phyloP scores from a whole-genome alignment of 2,113 vertebrate genomes.

The Nannobrachium achirus region DNA sequence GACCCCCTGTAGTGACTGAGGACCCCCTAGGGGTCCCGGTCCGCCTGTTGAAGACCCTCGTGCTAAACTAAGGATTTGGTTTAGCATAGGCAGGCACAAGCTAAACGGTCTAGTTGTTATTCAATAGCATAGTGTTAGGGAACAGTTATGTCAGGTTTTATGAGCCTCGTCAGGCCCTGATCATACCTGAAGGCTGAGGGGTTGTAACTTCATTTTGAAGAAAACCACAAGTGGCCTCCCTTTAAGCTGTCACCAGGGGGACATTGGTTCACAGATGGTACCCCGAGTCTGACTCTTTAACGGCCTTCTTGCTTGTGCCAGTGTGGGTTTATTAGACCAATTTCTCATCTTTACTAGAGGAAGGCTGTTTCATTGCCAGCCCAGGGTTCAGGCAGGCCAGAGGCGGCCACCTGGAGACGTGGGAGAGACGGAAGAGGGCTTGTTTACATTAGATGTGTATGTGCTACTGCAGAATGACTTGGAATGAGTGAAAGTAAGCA shows the following conservation, averaged over 20 bases:
- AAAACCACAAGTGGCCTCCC: neutral
- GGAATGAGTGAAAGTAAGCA: neutral
- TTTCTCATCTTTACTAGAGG: neutral
- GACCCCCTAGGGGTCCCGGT: too few species aligned
- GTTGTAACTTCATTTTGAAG: slow-evolving; percentile 5
- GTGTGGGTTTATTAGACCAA: neutral
- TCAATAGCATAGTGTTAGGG: neutral
- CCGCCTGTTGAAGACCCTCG: too few species aligned
- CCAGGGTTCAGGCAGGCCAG: neutral
- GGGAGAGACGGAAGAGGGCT: neutral
- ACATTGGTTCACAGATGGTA: neutral
- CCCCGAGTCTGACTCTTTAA: neutral
- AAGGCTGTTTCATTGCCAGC: neutral
- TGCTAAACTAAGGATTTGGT: too few species aligned
- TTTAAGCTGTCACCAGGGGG: neutral
- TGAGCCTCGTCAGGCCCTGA: neutral
- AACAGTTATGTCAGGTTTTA: neutral
- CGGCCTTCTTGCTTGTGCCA: neutral
- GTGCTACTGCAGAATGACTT: neutral
- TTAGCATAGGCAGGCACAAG: too few species aligned
- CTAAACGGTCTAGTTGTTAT: neutral
- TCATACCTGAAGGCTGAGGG: neutral
- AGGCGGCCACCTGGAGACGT: neutral
- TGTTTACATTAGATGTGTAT: neutral
- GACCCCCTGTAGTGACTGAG: too few species aligned